phyloP scores from a whole-genome alignment of 2,888 invertebrate genomes.

The Nomada fabriciana region DNA sequence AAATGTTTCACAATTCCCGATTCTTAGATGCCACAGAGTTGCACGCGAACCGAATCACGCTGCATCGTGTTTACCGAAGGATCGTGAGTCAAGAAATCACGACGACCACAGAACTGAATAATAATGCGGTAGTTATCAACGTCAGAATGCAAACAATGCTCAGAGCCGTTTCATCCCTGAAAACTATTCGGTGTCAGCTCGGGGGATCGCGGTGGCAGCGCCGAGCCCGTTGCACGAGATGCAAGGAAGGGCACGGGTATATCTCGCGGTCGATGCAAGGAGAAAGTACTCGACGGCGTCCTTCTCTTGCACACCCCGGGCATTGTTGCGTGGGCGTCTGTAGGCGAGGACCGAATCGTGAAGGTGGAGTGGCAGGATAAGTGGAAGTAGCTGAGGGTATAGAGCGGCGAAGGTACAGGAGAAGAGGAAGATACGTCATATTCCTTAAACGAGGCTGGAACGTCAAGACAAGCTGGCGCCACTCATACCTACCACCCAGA shows the following conservation, averaged over 20 bases:
- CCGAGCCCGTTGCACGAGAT: not conserved
- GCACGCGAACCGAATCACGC: not conserved
- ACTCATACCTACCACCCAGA: constrained; percentile 69
- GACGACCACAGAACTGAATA: not conserved
- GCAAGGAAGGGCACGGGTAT: constrained; percentile 7
- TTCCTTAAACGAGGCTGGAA: constrained; percentile 74
- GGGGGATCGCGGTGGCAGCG: constrained; percentile 1
- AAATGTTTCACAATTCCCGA: too few relatives aligned
- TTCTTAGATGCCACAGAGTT: too few relatives aligned
- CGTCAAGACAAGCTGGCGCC: constrained; percentile 77
- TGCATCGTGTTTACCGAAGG: too few relatives aligned
- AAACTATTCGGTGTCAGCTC: constrained; percentile 8
- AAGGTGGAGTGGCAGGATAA: constrained; percentile 57
- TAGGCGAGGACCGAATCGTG: constrained; percentile 50
- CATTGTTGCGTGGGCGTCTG: constrained; percentile 48
- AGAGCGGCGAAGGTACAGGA: constrained; percentile 19
- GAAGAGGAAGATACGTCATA: constrained; percentile 64
- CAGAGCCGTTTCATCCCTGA: not conserved
- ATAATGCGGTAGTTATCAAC: not conserved
- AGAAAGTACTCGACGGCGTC: constrained; percentile 42
- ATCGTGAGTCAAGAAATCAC: not conserved
- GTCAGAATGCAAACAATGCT: constrained; percentile 5
- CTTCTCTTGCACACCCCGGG: constrained; percentile 24
- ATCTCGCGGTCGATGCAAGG: constrained; percentile 41
- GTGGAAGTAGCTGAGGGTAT: constrained; percentile 46